Percentiles rank a stretch among this genome's conserved stretches.
Conservation (phyloP, 2,113 vertebrate species). For the Percina caprodes region DNA sequence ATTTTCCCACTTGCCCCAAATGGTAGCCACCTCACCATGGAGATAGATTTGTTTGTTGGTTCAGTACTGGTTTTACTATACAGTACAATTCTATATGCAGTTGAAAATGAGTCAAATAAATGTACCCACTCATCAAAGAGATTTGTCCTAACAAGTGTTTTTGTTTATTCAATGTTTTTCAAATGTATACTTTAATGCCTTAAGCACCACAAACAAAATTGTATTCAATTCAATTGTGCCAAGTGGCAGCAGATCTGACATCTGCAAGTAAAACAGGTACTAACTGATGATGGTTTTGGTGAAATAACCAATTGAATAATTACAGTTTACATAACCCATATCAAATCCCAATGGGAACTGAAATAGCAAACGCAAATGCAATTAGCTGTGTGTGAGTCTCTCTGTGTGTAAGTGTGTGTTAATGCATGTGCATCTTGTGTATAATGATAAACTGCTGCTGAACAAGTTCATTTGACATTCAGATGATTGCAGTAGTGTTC, state of each 20-base stretch:
- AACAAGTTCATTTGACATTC: conserved; percentile 22
- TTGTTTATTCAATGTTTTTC: too few species aligned
- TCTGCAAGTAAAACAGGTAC: not conserved
- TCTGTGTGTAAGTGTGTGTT: not conserved
- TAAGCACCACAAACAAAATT: not conserved
- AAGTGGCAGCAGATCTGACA: not conserved
- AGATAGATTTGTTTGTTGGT: too few species aligned
- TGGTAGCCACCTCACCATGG: too few species aligned
- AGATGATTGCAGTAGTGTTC: conserved; percentile 63
- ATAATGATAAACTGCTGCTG: not conserved
- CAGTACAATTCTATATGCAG: too few species aligned
- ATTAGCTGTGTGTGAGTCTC: not conserved
- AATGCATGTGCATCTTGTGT: not conserved
- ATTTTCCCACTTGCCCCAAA: too few species aligned
- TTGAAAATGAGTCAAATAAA: too few species aligned
- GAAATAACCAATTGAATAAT: not conserved
- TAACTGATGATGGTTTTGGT: not conserved
- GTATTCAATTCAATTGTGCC: not conserved
- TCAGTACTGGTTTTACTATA: too few species aligned
- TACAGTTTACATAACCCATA: not conserved
- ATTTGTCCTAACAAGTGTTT: too few species aligned
- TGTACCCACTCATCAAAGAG: too few species aligned
- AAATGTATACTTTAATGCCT: too few species aligned
- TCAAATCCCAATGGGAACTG: not conserved
- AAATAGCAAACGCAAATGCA: not conserved